These are phyloP conservation scores for Ecliptopera silaceata DNA, from an alignment of 2,888 invertebrate species.

Conservation along the genomic window DNA sequence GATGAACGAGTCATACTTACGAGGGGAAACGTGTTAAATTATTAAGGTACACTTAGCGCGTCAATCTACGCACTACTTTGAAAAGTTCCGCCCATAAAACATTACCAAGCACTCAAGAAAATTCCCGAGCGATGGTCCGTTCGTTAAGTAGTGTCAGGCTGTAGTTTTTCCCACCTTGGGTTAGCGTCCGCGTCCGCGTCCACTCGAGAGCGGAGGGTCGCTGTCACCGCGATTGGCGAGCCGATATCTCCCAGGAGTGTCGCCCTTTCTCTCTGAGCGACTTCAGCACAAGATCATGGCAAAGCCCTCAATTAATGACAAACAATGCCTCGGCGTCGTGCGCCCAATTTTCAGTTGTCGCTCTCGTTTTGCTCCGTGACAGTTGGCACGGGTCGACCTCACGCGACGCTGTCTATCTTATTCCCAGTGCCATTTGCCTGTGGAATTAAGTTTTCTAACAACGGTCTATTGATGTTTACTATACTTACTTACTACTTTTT, in stretches of 20 bases:
- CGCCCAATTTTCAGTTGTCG: conserved; percentile 78
- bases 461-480: conserved; percentile 29
- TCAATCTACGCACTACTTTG: conserved; percentile 78
- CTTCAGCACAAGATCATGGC: conserved; percentile 74
- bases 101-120: conserved; percentile 83
- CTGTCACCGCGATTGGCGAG: conserved; percentile 80
- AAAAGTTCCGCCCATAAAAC: conserved; percentile 82
- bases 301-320: conserved; percentile 80
- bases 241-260: conserved; percentile 78
- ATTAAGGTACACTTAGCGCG: conserved; percentile 80
- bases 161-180: conserved; percentile 81
- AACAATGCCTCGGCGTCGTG: conserved; percentile 66
- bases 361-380: conserved; percentile 72
- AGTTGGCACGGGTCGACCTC: conserved; percentile 71
- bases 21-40: conserved; percentile 76
- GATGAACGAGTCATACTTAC: conserved; percentile 59
- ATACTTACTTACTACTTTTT: background rate
- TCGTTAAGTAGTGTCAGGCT: conserved; percentile 80
- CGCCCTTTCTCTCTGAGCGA: conserved; percentile 59
- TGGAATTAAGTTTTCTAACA: conserved; percentile 42
- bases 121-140: conserved; percentile 75
- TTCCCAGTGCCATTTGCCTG: conserved; percentile 50
- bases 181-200: conserved; percentile 48
- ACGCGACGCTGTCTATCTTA: conserved; percentile 53
- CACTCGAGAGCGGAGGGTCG: conserved; percentile 69